Conservation (phyloP, 2,113 vertebrate genomes). For the Scortum barcoo region DNA sequence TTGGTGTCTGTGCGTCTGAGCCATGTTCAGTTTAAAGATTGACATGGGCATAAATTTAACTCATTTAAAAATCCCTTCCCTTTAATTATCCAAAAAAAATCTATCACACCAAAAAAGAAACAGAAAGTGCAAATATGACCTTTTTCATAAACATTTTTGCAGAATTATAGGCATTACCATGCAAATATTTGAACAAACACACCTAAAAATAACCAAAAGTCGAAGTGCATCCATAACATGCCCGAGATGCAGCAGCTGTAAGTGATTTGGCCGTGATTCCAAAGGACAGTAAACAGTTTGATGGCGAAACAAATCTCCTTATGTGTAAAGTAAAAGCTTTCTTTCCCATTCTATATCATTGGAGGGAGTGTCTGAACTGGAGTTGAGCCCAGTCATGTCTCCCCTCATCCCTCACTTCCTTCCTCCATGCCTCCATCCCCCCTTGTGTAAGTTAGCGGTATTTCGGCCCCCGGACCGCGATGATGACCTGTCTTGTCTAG, state of each 20-base stretch:
- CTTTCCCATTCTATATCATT: slow-evolving; percentile 61
- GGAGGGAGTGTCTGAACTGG: slow-evolving; percentile 68
- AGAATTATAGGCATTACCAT: slow-evolving; percentile 36
- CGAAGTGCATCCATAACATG: slow-evolving; percentile 16
- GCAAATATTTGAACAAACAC: slow-evolving; percentile 38
- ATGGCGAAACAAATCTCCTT: slow-evolving; percentile 65
- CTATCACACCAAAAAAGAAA: not conserved
- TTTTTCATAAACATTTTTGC: slow-evolving; percentile 4
- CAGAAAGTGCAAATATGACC: not conserved
- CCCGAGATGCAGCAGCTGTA: slow-evolving; percentile 53
- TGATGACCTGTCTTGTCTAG: slow-evolving; percentile 47
- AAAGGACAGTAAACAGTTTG: slow-evolving; percentile 52
- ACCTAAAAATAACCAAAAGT: slow-evolving; percentile 35
- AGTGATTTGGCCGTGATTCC: slow-evolving; percentile 51
- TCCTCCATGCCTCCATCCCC: slow-evolving; percentile 29
- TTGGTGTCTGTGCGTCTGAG: slow-evolving; percentile 8
- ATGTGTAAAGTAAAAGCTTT: slow-evolving; percentile 56
- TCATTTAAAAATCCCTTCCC: slow-evolving; percentile 11
- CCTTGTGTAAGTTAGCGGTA: slow-evolving; percentile 45
- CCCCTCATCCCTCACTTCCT: slow-evolving; percentile 48
- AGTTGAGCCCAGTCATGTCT: slow-evolving; percentile 57
- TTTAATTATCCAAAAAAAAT: slow-evolving; percentile 19
- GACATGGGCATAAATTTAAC: slow-evolving; percentile 8
- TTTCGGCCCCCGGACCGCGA: slow-evolving; percentile 21
- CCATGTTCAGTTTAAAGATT: not conserved